phyloP scores from a whole-genome alignment of 2,888 invertebrate species.

The Luperina nickerlii region DNA sequence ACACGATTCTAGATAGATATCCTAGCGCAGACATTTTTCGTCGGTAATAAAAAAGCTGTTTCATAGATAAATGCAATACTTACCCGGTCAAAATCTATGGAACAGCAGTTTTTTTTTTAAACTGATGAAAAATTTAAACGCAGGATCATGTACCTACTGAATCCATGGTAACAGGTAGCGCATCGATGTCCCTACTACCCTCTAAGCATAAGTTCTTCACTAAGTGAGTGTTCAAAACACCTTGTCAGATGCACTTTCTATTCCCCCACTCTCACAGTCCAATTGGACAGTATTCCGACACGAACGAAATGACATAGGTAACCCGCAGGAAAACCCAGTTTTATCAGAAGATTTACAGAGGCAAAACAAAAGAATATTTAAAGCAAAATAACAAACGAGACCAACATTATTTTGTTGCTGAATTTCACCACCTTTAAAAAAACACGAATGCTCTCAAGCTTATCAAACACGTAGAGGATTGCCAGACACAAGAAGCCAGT shows the following conservation, averaged over 20 bases:
- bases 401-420: neutral
- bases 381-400: neutral
- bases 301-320: neutral
- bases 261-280: neutral
- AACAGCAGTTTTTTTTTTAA: too few relatives aligned
- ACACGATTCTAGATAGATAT: too few relatives aligned
- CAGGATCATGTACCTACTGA: too few relatives aligned
- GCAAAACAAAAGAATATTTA: neutral
- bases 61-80: too few relatives aligned
- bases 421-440: neutral
- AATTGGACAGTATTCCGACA: neutral
- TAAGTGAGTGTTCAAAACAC: neutral
- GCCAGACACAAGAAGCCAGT: constrained; percentile 1
- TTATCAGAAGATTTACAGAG: neutral
- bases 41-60: too few relatives aligned
- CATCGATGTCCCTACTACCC: neutral
- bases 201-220: neutral
- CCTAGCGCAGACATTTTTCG: too few relatives aligned
- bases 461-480: neutral
- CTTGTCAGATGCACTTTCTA: neutral
- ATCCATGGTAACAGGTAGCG: neutral
- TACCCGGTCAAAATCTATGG: too few relatives aligned
- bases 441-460: neutral
- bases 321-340: neutral
- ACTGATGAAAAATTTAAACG: too few relatives aligned